phyloP scores from a whole-genome alignment of 2,113 vertebrate genomes.

The Pelusios castaneus region DNA sequence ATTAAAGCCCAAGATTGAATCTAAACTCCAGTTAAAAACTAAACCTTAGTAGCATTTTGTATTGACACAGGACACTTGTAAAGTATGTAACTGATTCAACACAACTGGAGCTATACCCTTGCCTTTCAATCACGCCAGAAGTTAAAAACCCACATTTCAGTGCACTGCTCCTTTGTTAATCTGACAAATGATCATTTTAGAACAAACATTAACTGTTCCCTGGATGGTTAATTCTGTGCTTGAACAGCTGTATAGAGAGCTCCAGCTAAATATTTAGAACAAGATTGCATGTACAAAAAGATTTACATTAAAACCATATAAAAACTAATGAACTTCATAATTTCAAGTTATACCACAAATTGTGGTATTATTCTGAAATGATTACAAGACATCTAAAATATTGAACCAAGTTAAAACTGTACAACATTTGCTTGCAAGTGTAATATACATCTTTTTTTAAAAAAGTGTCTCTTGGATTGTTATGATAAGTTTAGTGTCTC shows the following conservation, averaged over 20 bases:
- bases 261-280: conserved; percentile 68
- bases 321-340: conserved; percentile 72
- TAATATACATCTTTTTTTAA: conserved; percentile 67
- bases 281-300: conserved; percentile 80
- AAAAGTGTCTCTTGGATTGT: conserved; percentile 69
- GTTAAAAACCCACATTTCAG: conserved; percentile 5
- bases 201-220: conserved; percentile 31
- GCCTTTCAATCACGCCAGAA: not conserved
- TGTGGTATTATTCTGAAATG: conserved; percentile 48
- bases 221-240: conserved; percentile 65
- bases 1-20: not conserved
- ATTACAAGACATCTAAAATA: conserved; percentile 51
- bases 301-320: conserved; percentile 82
- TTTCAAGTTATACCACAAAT: conserved; percentile 58
- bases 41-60: conserved; percentile 10
- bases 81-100: not conserved
- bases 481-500: conserved; percentile 76
- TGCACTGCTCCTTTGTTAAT: not conserved
- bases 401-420: conserved; percentile 75
- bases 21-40: not conserved
- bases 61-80: not conserved
- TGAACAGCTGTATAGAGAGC: conserved; percentile 62
- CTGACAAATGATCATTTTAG: not conserved
- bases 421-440: conserved; percentile 60
- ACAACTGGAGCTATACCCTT: not conserved